These are phyloP conservation scores for Trimorus sp. DNA, from an alignment of 2,888 invertebrate genomes.

Conservation along the genomic window DNA sequence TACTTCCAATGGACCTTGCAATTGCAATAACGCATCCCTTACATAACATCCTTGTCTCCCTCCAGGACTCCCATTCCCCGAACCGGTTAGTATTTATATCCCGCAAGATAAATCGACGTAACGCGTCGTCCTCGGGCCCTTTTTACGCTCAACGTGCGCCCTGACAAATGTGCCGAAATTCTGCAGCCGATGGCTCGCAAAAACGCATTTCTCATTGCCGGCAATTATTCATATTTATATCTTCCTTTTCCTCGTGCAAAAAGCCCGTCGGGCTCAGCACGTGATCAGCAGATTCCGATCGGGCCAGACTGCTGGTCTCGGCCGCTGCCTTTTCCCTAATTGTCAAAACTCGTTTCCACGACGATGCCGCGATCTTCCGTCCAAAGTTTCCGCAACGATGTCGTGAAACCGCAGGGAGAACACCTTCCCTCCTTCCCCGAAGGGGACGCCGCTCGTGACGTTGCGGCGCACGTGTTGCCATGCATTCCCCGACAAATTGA, in stretches of 20 bases:
- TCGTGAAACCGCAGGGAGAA: conserved; percentile 37
- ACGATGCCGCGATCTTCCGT: not conserved
- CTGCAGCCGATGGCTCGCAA: conserved; percentile 4
- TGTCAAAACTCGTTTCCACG: conserved; percentile 47
- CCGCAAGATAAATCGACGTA: conserved; percentile 36
- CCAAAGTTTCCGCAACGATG: conserved; percentile 31
- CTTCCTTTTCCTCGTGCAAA: conserved; percentile 59
- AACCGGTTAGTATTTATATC: conserved; percentile 17
- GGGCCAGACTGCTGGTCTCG: conserved; percentile 66
- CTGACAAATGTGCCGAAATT: conserved; percentile 36
- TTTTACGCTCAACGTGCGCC: conserved; percentile 27
- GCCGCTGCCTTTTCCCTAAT: conserved; percentile 59
- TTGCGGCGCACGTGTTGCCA: conserved; percentile 78
- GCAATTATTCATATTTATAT: conserved; percentile 62
- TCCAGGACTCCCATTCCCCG: not conserved
- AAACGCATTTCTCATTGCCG: conserved; percentile 25
- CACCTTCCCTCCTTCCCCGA: conserved; percentile 6
- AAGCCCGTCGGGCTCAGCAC: conserved; percentile 35
- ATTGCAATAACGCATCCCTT: not conserved
- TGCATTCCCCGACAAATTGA: conserved; percentile 81
- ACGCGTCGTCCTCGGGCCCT: conserved; percentile 18
- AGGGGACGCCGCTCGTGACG: conserved; percentile 50
- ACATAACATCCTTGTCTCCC: conserved; percentile 12
- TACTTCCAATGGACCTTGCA: too few species aligned
- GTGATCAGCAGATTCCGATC: conserved; percentile 61